phyloP scores from a whole-genome alignment of 2,888 invertebrate genomes.

The Melipona beecheii region DNA sequence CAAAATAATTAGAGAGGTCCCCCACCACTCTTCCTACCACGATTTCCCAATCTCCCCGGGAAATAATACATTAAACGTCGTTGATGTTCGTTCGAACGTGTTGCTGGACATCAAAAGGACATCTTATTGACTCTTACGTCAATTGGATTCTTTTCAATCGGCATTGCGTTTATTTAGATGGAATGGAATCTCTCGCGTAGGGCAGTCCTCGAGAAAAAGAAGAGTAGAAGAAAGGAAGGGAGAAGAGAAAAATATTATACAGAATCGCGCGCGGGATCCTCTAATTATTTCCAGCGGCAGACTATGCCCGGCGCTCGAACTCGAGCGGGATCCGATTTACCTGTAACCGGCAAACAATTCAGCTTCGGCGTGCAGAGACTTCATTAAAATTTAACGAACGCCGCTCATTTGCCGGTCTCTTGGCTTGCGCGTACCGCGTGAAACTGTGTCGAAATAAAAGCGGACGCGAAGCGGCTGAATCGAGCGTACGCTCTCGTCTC shows the following conservation, averaged over 20 bases:
- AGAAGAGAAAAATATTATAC: background rate
- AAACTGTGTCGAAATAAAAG: slow-evolving; percentile 47
- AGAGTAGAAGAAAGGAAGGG: background rate
- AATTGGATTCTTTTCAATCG: too few species aligned
- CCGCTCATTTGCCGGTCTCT: slow-evolving; percentile 40
- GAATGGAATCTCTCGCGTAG: background rate
- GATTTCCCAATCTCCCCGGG: background rate
- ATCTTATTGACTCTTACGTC: too few species aligned
- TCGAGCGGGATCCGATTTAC: slow-evolving; percentile 41
- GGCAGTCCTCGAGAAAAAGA: background rate
- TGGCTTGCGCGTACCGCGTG: slow-evolving; percentile 23
- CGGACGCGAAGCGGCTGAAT: slow-evolving; percentile 6
- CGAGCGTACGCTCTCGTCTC: background rate
- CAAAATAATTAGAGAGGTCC: slow-evolving; percentile 10
- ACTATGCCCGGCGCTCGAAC: background rate
- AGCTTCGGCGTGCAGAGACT: slow-evolving; percentile 27
- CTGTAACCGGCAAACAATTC: slow-evolving; percentile 42
- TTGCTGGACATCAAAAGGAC: too few species aligned
- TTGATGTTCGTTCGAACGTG: too few species aligned
- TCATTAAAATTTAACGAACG: slow-evolving; percentile 55
- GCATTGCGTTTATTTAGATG: background rate
- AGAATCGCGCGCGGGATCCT: background rate
- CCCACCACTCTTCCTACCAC: background rate
- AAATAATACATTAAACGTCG: background rate
- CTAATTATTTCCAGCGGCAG: slow-evolving; percentile 18